phyloP scores from a whole-genome alignment of 64 coral and sea anemone species.

The Montipora sp. region DNA sequence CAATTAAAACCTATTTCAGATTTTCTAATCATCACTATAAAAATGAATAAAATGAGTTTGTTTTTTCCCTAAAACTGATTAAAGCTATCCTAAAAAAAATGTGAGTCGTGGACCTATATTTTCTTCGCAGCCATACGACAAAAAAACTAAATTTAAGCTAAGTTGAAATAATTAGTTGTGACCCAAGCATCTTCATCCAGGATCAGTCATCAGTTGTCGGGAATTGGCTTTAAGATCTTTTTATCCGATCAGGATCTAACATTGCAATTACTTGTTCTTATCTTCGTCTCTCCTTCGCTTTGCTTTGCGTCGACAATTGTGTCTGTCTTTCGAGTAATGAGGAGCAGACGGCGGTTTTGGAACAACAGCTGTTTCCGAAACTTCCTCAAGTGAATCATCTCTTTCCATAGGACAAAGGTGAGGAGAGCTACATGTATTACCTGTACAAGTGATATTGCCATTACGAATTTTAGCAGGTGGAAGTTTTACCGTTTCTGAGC shows the following conservation, averaged over 20 bases:
- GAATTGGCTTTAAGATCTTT: neutral
- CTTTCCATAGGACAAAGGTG: neutral
- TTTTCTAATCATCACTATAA: too few relatives aligned
- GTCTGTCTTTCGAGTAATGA: conserved; percentile 5
- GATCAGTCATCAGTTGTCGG: neutral
- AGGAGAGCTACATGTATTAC: neutral
- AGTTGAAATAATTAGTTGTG: too few relatives aligned
- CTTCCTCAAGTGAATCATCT: neutral
- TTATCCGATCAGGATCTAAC: neutral
- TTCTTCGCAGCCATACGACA: too few relatives aligned
- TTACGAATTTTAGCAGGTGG: conserved; percentile 16
- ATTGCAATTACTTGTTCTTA: neutral
- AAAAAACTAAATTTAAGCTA: too few relatives aligned
- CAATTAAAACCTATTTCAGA: too few relatives aligned
- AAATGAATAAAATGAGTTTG: too few relatives aligned
- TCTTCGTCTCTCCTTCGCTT: conserved; percentile 25
- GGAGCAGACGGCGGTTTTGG: conserved; percentile 29
- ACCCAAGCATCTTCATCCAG: neutral
- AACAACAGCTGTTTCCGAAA: neutral
- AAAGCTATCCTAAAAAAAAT: too few relatives aligned
- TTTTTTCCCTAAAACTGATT: too few relatives aligned
- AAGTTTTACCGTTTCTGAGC: conserved; percentile 17
- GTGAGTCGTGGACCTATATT: too few relatives aligned
- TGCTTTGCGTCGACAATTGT: neutral
- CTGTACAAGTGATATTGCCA: conserved; percentile 31